These are phyloP conservation scores for Cryptoleucopteryx plumbea DNA, from an alignment of 2,113 vertebrate genomes.

Conservation along the genomic window DNA sequence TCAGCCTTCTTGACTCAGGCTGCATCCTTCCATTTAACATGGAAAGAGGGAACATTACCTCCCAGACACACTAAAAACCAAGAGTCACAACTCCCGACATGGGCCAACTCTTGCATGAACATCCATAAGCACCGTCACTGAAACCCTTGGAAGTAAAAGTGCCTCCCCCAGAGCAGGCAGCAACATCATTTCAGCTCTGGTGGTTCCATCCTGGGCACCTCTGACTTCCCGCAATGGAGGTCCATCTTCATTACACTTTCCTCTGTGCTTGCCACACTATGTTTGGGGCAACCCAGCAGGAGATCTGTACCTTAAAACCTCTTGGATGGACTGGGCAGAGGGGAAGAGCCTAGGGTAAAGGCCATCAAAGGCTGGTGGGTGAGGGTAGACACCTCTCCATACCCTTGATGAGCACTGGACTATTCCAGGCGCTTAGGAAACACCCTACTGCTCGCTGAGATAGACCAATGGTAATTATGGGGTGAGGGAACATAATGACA, in stretches of 20 bases:
- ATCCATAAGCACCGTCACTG: not conserved
- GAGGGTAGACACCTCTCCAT: not conserved
- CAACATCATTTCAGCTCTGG: not conserved
- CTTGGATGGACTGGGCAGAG: not conserved
- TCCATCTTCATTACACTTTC: not conserved
- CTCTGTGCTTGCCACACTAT: not conserved
- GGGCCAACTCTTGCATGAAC: not conserved
- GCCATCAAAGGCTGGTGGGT: not conserved
- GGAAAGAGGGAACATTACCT: not conserved
- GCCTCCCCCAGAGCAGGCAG: not conserved
- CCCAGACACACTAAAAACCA: not conserved
- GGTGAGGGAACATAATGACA: not conserved
- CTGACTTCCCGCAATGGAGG: not conserved
- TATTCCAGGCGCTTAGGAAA: not conserved
- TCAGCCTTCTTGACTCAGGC: not conserved
- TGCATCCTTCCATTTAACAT: not conserved
- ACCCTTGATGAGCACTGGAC: not conserved
- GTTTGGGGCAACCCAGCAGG: not conserved
- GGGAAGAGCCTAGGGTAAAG: not conserved
- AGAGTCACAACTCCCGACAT: not conserved
- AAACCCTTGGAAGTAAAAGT: not conserved
- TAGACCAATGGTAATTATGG: not conserved
- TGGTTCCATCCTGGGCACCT: not conserved
- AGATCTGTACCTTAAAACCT: not conserved
- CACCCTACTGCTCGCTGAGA: not conserved